Conservation (phyloP, 1,140 invertebrate species). For the Drosophila ogumai region DNA sequence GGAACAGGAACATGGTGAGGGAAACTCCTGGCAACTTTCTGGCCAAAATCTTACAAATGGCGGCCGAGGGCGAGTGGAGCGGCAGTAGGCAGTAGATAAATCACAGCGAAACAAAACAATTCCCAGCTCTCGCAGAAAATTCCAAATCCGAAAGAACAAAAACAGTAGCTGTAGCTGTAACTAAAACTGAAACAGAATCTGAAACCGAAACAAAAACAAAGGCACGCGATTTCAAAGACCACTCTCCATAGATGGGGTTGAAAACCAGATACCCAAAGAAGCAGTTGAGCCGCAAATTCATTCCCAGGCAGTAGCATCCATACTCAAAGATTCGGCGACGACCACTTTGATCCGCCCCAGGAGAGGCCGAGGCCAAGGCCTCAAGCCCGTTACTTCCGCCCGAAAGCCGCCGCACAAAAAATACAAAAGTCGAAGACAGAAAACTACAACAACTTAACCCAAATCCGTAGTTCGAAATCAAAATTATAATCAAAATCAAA, state of each 20-base stretch:
- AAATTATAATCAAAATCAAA: conserved; percentile 51
- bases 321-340: conserved; percentile 42
- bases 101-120: conserved; percentile 75
- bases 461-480: conserved; percentile 60
- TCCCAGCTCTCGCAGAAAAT: conserved; percentile 39
- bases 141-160: conserved; percentile 46
- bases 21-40: conserved; percentile 71
- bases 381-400: conserved; percentile 59
- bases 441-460: conserved; percentile 49
- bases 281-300: conserved; percentile 58
- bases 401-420: conserved; percentile 60
- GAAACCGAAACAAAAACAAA: conserved; percentile 40
- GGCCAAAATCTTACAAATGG: conserved; percentile 81
- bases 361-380: conserved; percentile 11
- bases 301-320: conserved; percentile 36
- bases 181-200: conserved; percentile 40
- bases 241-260: conserved; percentile 68
- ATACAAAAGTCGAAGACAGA: conserved; percentile 42
- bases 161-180: conserved; percentile 38
- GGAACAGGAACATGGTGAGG: conserved; percentile 43
- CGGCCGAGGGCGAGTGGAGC: conserved; percentile 47
- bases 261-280: conserved; percentile 45
- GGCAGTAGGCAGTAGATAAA: conserved; percentile 69
- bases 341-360: conserved; percentile 49
- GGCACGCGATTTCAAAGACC: conserved; percentile 63